Evolutionary conservation across 2,113 vertebrate genomes (phyloP), one percentile per base, ranked within the genome.

Genomic region (Triplophysa dalaica): DNA sequence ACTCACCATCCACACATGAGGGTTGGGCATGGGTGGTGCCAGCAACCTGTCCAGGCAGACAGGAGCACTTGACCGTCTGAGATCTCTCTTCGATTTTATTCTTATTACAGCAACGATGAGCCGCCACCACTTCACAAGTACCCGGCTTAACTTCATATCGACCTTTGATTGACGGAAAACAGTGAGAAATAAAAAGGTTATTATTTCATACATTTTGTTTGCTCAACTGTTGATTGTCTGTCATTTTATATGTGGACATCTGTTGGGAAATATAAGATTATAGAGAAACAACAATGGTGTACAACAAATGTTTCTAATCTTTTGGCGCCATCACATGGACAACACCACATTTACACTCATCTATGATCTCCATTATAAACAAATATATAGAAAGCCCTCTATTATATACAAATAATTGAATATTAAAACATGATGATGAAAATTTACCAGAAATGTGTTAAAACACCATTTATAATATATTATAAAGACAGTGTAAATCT

Each of bases 61-160:
- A 99, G 54, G 97, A 98, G 58, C 97, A 99, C 90, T 97, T 99
- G 86, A 98, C 95, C 0, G 97, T 99, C 75, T 98, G 97, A 0
- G 97, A 98, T 2, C 94, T 93, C 79, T 98, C 97, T 83, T 99
- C 96, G 56, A 98, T 96, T 48, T 94, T 94, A 90, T 98, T 99
- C 92, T 93, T 98, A 84, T 98, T 99, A 93, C 96, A 99, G 91
- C 97, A 98, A 0, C 95, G 94, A 86, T 96, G 97, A 78, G 95
- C 93, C 0, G 95, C 95, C 2, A 98, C 95, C 14, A 99, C 96
- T 77, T 98, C 96, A 48, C 97, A 99, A 0, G 95, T 96, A 8
- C 96, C 97, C 12, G 91, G 91, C 14, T 76, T 73, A 48, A 83
- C 77, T 48, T 82, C 70, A 26, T 58, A 58, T 12, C 13, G 38